phyloP scores from a whole-genome alignment of 2,888 invertebrate genomes.

The Malacosoma neustria region DNA sequence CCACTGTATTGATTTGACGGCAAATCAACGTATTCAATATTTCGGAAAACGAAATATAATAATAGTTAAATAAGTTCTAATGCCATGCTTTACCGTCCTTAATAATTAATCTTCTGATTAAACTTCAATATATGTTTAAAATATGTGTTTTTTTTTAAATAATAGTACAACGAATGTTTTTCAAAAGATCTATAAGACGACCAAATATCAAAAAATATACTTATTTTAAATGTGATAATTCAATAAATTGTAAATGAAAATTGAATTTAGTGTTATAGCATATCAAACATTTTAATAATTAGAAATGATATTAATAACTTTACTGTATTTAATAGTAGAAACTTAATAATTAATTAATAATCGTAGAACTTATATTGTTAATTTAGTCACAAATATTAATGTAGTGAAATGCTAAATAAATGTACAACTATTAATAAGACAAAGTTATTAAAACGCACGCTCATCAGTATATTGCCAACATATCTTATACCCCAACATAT shows the following conservation, averaged over 20 bases:
- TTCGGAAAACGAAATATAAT: too few relatives aligned
- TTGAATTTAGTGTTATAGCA: conserved; percentile 38
- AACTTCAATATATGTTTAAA: too few relatives aligned
- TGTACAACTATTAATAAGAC: too few relatives aligned
- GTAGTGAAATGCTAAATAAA: neutral
- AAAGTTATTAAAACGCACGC: too few relatives aligned
- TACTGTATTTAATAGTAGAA: neutral
- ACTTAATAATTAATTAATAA: neutral
- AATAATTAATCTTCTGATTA: too few relatives aligned
- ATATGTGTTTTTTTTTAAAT: too few relatives aligned
- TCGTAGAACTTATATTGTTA: neutral
- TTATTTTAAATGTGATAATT: conserved; percentile 31
- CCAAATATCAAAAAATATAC: conserved; percentile 33
- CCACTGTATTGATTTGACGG: too few relatives aligned
- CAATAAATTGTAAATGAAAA: conserved; percentile 21
- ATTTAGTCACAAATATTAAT: neutral
- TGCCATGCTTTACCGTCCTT: too few relatives aligned
- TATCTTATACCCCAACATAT: too few relatives aligned
- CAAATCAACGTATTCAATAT: too few relatives aligned
- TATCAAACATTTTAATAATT: conserved; percentile 27
- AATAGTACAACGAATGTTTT: conserved; percentile 21
- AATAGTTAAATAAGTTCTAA: too few relatives aligned
- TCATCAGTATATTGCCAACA: too few relatives aligned
- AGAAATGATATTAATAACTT: conserved; percentile 16
- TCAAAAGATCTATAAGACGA: conserved; percentile 36